Evolutionary conservation across 2,113 vertebrate genomes (phyloP).

Genomic region (Pygathrix nemaeus): DNA sequence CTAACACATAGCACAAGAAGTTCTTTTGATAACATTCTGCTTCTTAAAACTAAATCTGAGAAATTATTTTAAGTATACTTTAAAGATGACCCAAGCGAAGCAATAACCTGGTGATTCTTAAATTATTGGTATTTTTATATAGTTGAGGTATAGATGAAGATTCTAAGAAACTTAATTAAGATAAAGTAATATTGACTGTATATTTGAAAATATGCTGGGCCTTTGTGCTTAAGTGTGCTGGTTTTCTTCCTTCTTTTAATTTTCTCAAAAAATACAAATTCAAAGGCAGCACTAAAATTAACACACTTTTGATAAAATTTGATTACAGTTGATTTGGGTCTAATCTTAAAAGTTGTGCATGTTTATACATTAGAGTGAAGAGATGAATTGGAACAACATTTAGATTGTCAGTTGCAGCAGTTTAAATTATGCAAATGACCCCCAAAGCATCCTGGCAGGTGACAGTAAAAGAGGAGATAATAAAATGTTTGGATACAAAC

Average conservation of each 20-base stretch:
- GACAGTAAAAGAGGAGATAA: neutral
- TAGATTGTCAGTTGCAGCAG: neutral
- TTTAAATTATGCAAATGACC: slow-evolving; percentile 35
- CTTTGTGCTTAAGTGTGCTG: neutral
- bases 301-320: neutral
- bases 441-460: neutral
- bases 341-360: neutral
- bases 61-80: neutral
- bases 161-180: neutral
- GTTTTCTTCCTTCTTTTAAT: neutral
- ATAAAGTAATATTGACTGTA: neutral
- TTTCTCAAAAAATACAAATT: slow-evolving; percentile 3
- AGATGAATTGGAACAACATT: neutral
- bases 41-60: slow-evolving; percentile 1
- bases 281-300: neutral
- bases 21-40: neutral
- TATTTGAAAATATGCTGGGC: neutral
- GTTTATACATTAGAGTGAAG: neutral
- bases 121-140: neutral
- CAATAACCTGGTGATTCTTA: neutral
- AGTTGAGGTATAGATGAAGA: neutral
- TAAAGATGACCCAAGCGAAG: neutral
- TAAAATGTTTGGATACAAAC: slow-evolving; percentile 7
- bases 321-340: neutral
- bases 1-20: neutral